phyloP scores from a whole-genome alignment of 2,888 invertebrate species.

The Mesopsocus fuscifrons region DNA sequence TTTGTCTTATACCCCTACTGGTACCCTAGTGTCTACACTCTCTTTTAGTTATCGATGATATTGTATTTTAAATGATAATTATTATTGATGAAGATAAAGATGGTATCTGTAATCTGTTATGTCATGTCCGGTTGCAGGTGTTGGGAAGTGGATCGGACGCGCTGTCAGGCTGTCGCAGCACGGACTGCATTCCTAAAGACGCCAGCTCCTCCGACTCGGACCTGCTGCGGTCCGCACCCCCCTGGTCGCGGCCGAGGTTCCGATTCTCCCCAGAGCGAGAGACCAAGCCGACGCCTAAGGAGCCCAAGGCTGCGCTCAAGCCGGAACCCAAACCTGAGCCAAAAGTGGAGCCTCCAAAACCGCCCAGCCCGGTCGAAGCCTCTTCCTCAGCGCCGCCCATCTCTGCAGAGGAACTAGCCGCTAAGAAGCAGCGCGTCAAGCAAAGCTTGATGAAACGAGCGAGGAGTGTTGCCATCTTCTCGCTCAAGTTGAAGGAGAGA shows the following conservation, averaged over 20 bases:
- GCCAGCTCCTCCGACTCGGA: constrained; percentile 38
- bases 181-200: constrained; percentile 20
- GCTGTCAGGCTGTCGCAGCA: constrained; percentile 1
- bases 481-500: constrained; percentile 57
- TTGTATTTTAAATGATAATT: too few relatives aligned
- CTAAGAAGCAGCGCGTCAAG: constrained; percentile 43
- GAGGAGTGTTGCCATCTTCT: constrained; percentile 69
- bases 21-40: too few relatives aligned
- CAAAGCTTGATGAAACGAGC: constrained; percentile 67
- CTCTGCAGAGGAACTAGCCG: constrained; percentile 35
- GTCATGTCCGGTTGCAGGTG: not conserved
- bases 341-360: constrained; percentile 19
- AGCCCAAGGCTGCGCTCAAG: constrained; percentile 12
- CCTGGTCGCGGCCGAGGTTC: constrained; percentile 28
- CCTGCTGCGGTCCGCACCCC: constrained; percentile 34
- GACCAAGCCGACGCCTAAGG: not conserved
- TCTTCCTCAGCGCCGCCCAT: too few relatives aligned
- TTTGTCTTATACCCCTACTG: too few relatives aligned
- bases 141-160: not conserved
- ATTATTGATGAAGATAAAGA: too few relatives aligned
- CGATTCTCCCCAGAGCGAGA: constrained; percentile 10
- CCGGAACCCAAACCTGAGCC: constrained; percentile 23
- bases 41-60: too few relatives aligned
- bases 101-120: too few relatives aligned
- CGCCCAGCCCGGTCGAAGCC: constrained; percentile 20